A percentile compares a stretch with the other conserved stretches of the same genome.
These are phyloP conservation scores for Rhinolophus ferrumequinum DNA, from an alignment of 2,113 vertebrate genomes.

Conservation along the genomic window DNA sequence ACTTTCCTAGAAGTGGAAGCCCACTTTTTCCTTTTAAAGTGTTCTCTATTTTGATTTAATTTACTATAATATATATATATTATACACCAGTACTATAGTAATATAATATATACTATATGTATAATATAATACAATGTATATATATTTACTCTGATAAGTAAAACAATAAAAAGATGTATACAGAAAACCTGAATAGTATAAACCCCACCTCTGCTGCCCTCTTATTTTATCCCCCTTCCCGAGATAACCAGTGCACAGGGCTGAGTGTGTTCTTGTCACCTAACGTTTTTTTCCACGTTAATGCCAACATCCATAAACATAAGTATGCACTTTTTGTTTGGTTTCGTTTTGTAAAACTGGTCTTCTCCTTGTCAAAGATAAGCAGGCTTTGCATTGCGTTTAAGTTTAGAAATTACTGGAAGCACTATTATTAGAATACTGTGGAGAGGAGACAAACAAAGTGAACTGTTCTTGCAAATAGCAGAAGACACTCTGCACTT, in stretches of 20 bases:
- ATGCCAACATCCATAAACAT: background rate
- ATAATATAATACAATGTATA: background rate
- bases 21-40: background rate
- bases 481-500: background rate
- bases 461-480: background rate
- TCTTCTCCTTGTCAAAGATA: background rate
- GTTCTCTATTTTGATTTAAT: background rate
- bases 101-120: background rate
- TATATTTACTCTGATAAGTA: background rate
- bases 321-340: background rate
- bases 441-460: background rate
- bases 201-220: background rate
- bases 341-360: background rate
- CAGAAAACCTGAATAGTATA: background rate
- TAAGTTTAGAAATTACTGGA: slow-evolving; percentile 9
- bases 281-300: background rate
- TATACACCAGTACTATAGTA: too few relatives aligned
- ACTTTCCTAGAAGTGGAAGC: background rate
- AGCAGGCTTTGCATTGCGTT: background rate
- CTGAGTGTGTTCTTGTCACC: background rate
- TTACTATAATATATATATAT: background rate
- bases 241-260: background rate
- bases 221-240: background rate
- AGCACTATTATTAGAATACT: background rate
- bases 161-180: background rate